Evolutionary conservation across 2,113 vertebrate species (phyloP).

Genomic region (Turnix velox): DNA sequence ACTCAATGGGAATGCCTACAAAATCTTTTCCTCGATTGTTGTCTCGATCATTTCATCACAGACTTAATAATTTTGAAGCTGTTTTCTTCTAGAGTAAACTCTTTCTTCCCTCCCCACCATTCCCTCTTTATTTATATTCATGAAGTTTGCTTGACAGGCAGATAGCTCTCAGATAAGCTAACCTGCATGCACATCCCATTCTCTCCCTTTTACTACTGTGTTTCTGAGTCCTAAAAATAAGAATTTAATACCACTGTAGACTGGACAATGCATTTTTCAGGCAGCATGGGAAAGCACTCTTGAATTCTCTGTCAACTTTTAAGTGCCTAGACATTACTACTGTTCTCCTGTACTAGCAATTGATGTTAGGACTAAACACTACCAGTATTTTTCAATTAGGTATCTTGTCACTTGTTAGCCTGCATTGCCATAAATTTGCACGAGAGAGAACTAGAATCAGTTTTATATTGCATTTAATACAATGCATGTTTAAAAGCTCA

Average conservation of each 20-base stretch:
- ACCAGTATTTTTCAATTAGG: constrained; percentile 9
- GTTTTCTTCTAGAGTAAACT: constrained; percentile 5
- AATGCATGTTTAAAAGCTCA: constrained; percentile 39
- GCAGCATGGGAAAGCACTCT: constrained; percentile 41
- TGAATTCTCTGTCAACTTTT: constrained; percentile 37
- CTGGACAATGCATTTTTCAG: constrained; percentile 43
- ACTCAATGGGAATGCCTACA: background rate
- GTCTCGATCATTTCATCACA: background rate
- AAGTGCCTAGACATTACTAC: constrained; percentile 59
- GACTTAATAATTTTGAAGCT: background rate
- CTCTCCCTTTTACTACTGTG: background rate
- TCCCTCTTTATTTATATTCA: background rate
- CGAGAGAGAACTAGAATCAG: background rate
- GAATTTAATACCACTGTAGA: constrained; percentile 31
- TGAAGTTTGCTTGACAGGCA: constrained; percentile 16
- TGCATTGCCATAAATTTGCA: constrained; percentile 14
- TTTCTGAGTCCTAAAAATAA: constrained; percentile 50
- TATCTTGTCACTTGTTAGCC: background rate
- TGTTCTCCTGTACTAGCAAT: constrained; percentile 1
- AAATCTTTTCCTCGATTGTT: background rate
- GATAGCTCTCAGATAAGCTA: constrained; percentile 29
- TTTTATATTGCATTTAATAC: constrained; percentile 6
- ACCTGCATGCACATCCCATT: constrained; percentile 43
- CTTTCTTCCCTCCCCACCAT: background rate
- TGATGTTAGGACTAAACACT: background rate